These are phyloP conservation scores for Gerris buenoi DNA, from an alignment of 1,140 invertebrate genomes.

Conservation along the genomic window DNA sequence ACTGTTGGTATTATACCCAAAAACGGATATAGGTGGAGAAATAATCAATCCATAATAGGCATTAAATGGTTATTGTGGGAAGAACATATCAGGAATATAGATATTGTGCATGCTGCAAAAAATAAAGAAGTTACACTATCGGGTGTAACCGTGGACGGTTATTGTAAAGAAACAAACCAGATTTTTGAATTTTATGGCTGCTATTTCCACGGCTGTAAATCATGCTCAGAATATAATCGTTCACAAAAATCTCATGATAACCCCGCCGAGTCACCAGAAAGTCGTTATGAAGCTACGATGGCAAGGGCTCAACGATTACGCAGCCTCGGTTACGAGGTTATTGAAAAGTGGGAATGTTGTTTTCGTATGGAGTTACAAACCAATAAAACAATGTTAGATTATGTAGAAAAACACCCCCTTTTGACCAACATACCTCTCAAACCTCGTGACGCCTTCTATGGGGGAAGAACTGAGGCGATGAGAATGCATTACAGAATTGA, in stretches of 20 bases:
- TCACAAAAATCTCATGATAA: too few species aligned
- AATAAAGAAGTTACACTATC: not conserved
- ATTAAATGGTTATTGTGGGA: not conserved
- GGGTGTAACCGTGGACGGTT: not conserved
- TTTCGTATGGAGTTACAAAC: not conserved
- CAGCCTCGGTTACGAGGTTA: not conserved
- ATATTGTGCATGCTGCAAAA: not conserved
- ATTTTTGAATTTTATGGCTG: not conserved
- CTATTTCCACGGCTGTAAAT: not conserved
- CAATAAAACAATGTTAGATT: not conserved
- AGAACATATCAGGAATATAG: not conserved
- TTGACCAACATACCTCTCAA: not conserved
- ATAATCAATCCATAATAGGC: not conserved
- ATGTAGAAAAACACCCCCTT: not conserved
- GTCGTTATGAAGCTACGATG: not conserved
- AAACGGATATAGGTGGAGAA: not conserved
- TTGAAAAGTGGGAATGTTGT: not conserved
- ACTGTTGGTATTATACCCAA: not conserved
- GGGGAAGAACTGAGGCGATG: not conserved
- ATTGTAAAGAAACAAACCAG: not conserved
- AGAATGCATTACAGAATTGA: not conserved
- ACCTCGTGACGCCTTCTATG: not conserved
- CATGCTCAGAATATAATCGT: not conserved
- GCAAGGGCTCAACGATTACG: not conserved
- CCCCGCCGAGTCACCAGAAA: not conserved